phyloP scores from a whole-genome alignment of 1,140 invertebrate species.

The Drosophila persimilis region DNA sequence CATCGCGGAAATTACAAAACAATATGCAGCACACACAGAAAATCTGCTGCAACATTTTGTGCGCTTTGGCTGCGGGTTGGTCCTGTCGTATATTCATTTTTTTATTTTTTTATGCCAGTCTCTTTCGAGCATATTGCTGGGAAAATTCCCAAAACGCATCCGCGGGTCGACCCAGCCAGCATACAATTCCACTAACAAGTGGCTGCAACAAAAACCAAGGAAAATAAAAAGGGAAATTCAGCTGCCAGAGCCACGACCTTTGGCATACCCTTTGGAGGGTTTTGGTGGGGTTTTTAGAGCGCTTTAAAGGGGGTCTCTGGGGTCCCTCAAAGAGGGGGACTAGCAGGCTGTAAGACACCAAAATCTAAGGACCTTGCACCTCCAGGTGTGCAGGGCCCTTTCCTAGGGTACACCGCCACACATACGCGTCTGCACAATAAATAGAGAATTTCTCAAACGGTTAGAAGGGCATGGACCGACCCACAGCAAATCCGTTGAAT shows the following conservation, averaged over 20 bases:
- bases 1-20: slow-evolving; percentile 70
- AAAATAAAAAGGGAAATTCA: background rate
- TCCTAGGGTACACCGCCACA: too few species aligned
- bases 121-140: background rate
- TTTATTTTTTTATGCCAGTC: slow-evolving; percentile 8
- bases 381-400: too few species aligned
- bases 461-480: slow-evolving; percentile 10
- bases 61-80: slow-evolving; percentile 40
- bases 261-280: background rate
- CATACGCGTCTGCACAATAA: background rate
- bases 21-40: slow-evolving; percentile 48
- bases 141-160: too few species aligned
- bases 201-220: slow-evolving; percentile 5
- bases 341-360: too few species aligned
- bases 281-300: background rate
- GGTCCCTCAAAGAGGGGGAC: too few species aligned
- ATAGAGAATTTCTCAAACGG: slow-evolving; percentile 9
- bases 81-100: slow-evolving; percentile 32
- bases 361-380: too few species aligned
- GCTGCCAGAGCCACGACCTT: background rate
- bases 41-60: slow-evolving; percentile 23
- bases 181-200: slow-evolving; percentile 43
- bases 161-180: slow-evolving; percentile 16
- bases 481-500: slow-evolving; percentile 59
- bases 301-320: too few species aligned